phyloP scores from a whole-genome alignment of 1,140 invertebrate species.

The Eulimnadia texana region DNA sequence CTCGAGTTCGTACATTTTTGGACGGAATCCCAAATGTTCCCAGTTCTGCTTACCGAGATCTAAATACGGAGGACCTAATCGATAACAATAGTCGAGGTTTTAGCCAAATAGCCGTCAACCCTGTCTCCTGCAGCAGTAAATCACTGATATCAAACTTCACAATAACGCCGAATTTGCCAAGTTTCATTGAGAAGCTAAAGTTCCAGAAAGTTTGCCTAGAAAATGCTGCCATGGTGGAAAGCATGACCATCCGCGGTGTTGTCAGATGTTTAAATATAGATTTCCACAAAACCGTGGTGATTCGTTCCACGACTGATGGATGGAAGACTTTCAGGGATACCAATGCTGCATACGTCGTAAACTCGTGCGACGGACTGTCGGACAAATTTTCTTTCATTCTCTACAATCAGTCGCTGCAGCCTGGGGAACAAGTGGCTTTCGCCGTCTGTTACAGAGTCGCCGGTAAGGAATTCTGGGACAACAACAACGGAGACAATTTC shows the following conservation, averaged over 20 bases:
- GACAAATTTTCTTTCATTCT: constrained; percentile 70
- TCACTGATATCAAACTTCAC: constrained; percentile 39
- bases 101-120: background rate
- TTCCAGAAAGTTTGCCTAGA: constrained; percentile 64
- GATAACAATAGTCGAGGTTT: background rate
- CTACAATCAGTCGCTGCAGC: constrained; percentile 43
- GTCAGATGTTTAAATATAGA: constrained; percentile 79
- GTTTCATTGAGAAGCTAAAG: constrained; percentile 62
- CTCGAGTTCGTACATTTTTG: constrained; percentile 73
- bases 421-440: constrained; percentile 61
- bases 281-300: constrained; percentile 76
- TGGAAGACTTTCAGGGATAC: constrained; percentile 75
- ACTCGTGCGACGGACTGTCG: constrained; percentile 82
- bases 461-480: constrained; percentile 80
- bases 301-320: constrained; percentile 69
- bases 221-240: constrained; percentile 57
- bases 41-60: constrained; percentile 49
- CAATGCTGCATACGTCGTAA: constrained; percentile 62
- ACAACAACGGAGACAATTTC: constrained; percentile 69
- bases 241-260: constrained; percentile 58
- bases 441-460: constrained; percentile 68
- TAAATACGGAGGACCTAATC: constrained; percentile 12
- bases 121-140: background rate
- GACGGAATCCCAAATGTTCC: constrained; percentile 79
- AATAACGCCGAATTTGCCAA: constrained; percentile 54